A percentile compares a stretch with the other conserved stretches of the same genome.
phyloP scores from a whole-genome alignment of 2,888 invertebrate genomes.

The Chaetoderma sp. region DNA sequence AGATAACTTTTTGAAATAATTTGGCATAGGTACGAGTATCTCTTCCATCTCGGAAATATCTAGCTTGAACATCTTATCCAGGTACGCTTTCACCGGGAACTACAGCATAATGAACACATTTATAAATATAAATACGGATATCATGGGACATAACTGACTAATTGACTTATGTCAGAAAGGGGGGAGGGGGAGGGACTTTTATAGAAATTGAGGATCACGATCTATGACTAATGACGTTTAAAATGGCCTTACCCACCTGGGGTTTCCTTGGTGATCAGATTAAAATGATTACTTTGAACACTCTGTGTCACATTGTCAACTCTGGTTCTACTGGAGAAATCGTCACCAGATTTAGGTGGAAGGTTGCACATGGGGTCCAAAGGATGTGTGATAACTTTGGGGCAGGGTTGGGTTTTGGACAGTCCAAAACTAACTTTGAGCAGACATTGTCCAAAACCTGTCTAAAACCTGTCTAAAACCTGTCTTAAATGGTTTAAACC shows the following conservation, averaged over 20 bases:
- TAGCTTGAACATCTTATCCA: constrained; percentile 33
- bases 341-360: no score
- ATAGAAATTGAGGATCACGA: background rate
- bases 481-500: no score
- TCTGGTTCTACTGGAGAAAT: no score
- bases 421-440: no score
- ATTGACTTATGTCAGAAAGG: background rate
- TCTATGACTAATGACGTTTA: background rate
- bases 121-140: background rate
- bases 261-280: no score
- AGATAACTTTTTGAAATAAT: constrained; percentile 48
- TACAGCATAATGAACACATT: constrained; percentile 14
- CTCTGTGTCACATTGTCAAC: no score
- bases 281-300: no score
- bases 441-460: no score
- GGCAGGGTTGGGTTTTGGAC: no score
- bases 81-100: constrained; percentile 37
- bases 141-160: constrained; percentile 7
- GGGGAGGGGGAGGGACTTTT: background rate
- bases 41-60: constrained; percentile 34
- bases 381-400: no score
- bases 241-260: constrained; percentile 38
- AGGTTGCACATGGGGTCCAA: no score
- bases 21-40: constrained; percentile 45
- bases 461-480: no score